phyloP scores from a whole-genome alignment of 2,888 invertebrate genomes.

The Halictus ligatus region DNA sequence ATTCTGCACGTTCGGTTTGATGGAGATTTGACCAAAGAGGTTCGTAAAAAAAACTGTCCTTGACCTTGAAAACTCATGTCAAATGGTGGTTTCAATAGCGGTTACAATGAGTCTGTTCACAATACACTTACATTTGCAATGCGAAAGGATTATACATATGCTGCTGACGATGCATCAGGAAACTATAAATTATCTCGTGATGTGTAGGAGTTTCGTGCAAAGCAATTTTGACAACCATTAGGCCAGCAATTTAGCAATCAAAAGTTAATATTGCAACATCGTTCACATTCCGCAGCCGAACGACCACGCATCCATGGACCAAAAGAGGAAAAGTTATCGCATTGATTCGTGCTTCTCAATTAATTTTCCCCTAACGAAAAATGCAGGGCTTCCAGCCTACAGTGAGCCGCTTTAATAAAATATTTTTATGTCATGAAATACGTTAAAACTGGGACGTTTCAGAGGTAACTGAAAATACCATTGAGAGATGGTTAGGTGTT shows the following conservation, averaged over 20 bases:
- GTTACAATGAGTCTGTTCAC: not conserved
- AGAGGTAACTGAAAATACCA: no score
- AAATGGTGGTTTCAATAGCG: not conserved
- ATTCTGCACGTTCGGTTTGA: not conserved
- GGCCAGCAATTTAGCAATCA: not conserved
- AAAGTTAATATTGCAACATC: not conserved
- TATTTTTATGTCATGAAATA: not conserved
- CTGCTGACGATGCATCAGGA: not conserved
- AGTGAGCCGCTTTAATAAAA: not conserved
- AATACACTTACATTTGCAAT: not conserved
- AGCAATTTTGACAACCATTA: not conserved
- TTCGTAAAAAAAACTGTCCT: not conserved
- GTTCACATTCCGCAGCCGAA: no score
- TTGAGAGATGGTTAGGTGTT: no score
- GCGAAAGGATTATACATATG: not conserved
- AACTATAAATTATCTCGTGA: not conserved
- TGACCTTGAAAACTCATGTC: not conserved
- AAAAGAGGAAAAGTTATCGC: not conserved
- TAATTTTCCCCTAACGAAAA: not conserved
- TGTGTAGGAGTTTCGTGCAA: not conserved
- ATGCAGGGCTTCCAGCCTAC: not conserved
- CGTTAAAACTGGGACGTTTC: not conserved
- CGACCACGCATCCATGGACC: not conserved
- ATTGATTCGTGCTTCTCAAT: not conserved
- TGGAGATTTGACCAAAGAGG: not conserved